These are phyloP conservation scores for Pristionchus fissidentatus DNA, from an alignment of 2,888 invertebrate genomes.

Conservation along the genomic window DNA sequence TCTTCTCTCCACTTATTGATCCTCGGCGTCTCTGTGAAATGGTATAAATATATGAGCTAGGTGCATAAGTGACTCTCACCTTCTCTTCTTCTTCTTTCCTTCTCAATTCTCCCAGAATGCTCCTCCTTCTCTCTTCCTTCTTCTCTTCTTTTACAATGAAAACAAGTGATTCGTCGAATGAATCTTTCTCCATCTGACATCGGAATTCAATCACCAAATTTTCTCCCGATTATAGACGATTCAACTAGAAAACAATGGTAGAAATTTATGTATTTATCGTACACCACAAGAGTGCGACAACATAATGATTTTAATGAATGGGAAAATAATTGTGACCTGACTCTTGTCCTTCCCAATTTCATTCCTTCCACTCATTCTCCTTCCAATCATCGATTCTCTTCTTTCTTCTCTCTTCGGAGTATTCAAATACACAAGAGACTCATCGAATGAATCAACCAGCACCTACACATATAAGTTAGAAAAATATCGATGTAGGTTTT, in stretches of 20 bases:
- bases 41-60: not conserved
- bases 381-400: not conserved
- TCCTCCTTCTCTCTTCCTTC: constrained; percentile 30
- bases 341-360: not conserved
- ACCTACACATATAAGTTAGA: constrained; percentile 16
- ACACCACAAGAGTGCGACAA: too few species aligned
- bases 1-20: not conserved
- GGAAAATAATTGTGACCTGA: too few species aligned
- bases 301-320: too few species aligned
- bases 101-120: constrained; percentile 40
- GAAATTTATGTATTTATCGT: too few species aligned
- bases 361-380: constrained; percentile 12
- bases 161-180: constrained; percentile 12
- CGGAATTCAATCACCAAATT: not conserved
- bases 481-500: too few species aligned
- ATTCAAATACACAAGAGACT: constrained; percentile 19
- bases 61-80: not conserved
- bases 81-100: constrained; percentile 34
- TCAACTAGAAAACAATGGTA: too few species aligned
- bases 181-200: not conserved
- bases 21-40: not conserved
- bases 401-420: not conserved
- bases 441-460: constrained; percentile 46
- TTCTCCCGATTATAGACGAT: too few species aligned
- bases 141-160: not conserved